A percentile compares a stretch with the other conserved stretches of the same genome.
Conservation (phyloP, 2,113 vertebrate species). For the Cyanoliseus patagonus region DNA sequence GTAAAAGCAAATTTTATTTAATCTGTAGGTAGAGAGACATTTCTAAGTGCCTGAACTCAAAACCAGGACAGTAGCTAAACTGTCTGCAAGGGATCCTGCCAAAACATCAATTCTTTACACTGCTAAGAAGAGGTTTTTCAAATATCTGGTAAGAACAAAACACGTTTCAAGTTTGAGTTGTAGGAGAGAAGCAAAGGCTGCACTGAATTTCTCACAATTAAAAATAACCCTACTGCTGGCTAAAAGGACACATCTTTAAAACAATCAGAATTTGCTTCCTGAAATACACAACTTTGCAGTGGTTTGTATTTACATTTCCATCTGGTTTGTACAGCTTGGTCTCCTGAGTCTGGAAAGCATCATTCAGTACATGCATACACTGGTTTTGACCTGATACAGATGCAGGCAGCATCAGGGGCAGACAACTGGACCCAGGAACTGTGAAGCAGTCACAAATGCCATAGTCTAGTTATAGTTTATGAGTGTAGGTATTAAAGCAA, state of each 20-base stretch:
- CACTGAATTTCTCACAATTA: neutral
- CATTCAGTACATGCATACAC: neutral
- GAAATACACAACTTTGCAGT: neutral
- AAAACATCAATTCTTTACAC: neutral
- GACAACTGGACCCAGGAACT: neutral
- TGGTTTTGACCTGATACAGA: neutral
- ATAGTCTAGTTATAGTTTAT: neutral
- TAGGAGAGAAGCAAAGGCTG: neutral
- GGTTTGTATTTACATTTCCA: neutral
- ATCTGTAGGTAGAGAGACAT: neutral
- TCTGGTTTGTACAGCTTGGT: neutral
- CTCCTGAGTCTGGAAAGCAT: neutral
- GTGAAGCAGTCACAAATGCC: neutral
- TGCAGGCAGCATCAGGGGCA: neutral
- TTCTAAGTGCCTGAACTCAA: neutral
- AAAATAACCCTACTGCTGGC: neutral
- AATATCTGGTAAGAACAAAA: neutral
- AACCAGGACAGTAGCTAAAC: neutral
- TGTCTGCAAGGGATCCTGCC: neutral
- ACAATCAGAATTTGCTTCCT: neutral
- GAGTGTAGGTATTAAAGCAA: neutral
- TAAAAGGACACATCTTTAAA: neutral
- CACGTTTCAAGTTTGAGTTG: neutral
- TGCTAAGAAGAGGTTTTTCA: neutral
- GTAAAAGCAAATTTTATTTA: neutral